Conservation (phyloP, 64 coral and sea anemone species). For the Montipora foliosa region DNA sequence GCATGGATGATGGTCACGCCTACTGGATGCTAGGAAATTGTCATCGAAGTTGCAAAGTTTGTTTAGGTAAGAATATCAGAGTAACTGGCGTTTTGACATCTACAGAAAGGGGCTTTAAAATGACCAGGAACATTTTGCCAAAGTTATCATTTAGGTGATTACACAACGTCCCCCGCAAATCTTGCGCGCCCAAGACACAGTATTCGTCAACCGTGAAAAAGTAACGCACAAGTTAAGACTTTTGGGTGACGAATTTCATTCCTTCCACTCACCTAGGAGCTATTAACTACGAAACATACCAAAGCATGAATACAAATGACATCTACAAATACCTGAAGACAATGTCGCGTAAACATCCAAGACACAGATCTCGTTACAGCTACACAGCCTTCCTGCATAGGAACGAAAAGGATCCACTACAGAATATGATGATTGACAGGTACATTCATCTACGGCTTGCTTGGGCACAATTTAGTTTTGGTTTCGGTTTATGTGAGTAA, state of each 20-base stretch:
- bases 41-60: slow-evolving; percentile 59
- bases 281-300: slow-evolving; percentile 44
- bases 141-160: no score
- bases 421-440: slow-evolving; percentile 61
- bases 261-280: slow-evolving; percentile 31
- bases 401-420: slow-evolving; percentile 16
- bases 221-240: no score
- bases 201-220: no score
- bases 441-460: background rate
- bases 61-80: slow-evolving; percentile 37
- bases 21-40: slow-evolving; percentile 74
- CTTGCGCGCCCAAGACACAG: no score
- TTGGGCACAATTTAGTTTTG: background rate
- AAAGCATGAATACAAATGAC: slow-evolving; percentile 20
- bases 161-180: no score
- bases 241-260: background rate
- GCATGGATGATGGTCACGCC: slow-evolving; percentile 26
- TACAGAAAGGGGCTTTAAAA: no score
- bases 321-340: slow-evolving; percentile 50
- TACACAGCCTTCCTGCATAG: slow-evolving; percentile 64
- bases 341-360: slow-evolving; percentile 27
- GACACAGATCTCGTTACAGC: slow-evolving; percentile 65
- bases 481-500: no score
- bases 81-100: no score
- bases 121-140: no score